Evolutionary conservation across 2,113 vertebrate species (phyloP), one percentile per base, ranked within the genome.

Genomic region (Arenaria interpres): DNA sequence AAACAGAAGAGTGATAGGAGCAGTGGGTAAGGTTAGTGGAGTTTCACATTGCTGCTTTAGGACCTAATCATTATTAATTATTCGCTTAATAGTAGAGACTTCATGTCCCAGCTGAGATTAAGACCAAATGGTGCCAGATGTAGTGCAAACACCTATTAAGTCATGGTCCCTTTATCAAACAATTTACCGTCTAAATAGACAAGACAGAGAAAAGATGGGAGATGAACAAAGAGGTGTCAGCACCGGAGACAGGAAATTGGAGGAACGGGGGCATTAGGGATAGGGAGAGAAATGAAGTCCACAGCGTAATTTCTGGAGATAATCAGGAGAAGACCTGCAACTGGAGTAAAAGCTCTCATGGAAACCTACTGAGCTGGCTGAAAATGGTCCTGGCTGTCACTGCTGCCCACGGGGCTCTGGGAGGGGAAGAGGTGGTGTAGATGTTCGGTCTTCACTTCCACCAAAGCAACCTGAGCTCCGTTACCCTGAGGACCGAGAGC

Each of bases 131-230:
- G 91, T 95, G 92, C 93, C 97, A 96, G 92, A 96, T 96, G 92
- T 93, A 96, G 83, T 94, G 90, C 93, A 95, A 96, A 95, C 93
- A 96, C 95, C 92, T 97, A 96, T 96, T 95, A 94, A 96, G 95
- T 96, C 96, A 97, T 93, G 22, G 86, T 95, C 96, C 89, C 74
- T 97, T 97, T 95, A 95, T 95, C 95, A 97, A 96, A 93, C 84
- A 96, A 95, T 91, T 96, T 95, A 85, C 5, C 0, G 66, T 88
- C 91, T 94, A 91, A 97, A 89, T 89, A 97, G 95, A 96, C 94
- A 96, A 91, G 97, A 85, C 89, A 80, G 95, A 95, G 95, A 96
- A 97, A 96, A 94, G 93, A 95, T 96, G 96, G 93, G 94, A 94
- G 71, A 91, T 82, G 95, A 96, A 95, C 91, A 96, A 97, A 95